A percentile compares a stretch with the other conserved stretches of the same genome.
phyloP scores from a whole-genome alignment of 2,797 vertebrate species.

The Strix occidentalis region DNA sequence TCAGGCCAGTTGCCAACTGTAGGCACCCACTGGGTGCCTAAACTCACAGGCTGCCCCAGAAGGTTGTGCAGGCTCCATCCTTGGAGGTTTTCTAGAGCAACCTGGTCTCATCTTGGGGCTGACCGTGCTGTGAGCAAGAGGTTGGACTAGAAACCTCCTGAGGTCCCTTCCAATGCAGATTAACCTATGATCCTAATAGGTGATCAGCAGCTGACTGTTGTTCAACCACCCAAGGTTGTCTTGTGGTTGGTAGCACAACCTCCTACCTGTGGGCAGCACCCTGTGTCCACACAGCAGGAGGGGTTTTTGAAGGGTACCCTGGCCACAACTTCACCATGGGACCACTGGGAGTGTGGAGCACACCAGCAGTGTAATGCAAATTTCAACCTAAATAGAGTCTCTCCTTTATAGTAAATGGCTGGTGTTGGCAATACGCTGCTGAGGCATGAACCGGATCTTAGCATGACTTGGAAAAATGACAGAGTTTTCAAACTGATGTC shows the following conservation, averaged over 20 bases:
- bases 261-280: accelerated
- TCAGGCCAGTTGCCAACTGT: neutral
- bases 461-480: neutral
- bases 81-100: neutral
- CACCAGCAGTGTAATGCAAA: neutral
- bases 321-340: neutral
- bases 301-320: neutral
- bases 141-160: neutral
- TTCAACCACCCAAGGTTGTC: neutral
- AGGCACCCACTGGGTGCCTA: neutral
- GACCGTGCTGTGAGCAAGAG: neutral
- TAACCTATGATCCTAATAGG: neutral
- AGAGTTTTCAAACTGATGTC: neutral
- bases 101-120: neutral
- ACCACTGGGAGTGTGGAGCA: accelerated
- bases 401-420: neutral
- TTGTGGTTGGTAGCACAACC: accelerated
- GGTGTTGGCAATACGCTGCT: neutral
- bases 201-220: neutral
- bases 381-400: neutral
- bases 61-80: neutral
- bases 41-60: neutral
- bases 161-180: neutral
- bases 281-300: neutral
- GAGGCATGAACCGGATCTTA: neutral